Conservation (phyloP, 2,888 invertebrate genomes). For the Galeruca laticollis region DNA sequence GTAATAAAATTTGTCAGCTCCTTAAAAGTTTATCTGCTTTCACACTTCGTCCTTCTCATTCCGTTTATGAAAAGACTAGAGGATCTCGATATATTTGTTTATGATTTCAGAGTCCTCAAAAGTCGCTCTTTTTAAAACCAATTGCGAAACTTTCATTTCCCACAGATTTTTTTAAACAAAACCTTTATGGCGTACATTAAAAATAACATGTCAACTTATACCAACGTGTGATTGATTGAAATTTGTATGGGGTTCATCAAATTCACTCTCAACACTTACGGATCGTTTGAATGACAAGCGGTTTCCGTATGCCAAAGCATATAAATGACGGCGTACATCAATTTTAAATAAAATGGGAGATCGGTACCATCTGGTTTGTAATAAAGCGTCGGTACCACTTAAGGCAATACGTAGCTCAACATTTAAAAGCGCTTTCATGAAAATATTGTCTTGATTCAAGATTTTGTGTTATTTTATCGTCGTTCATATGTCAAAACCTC, state of each 20-base stretch:
- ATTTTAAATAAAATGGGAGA: conserved; percentile 38
- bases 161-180: not conserved
- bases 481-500: too few relatives aligned
- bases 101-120: too few relatives aligned
- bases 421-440: too few relatives aligned
- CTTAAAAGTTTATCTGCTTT: not conserved
- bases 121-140: too few relatives aligned
- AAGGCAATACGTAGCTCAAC: conserved; percentile 27
- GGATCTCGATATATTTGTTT: too few relatives aligned
- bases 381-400: conserved; percentile 40
- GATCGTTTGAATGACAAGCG: conserved; percentile 35
- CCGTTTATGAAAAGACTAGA: too few relatives aligned
- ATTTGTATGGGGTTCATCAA: conserved; percentile 31
- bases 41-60: too few relatives aligned
- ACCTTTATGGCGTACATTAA: not conserved
- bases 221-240: conserved; percentile 34
- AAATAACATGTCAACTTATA: not conserved
- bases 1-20: too few relatives aligned
- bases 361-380: conserved; percentile 38
- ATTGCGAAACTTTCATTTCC: too few relatives aligned
- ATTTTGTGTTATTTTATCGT: too few relatives aligned
- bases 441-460: too few relatives aligned
- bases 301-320: conserved; percentile 30
- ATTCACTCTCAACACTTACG: conserved; percentile 34
- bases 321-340: conserved; percentile 35